phyloP scores from a whole-genome alignment of 2,797 vertebrate species.

The Gypaetus barbatus region DNA sequence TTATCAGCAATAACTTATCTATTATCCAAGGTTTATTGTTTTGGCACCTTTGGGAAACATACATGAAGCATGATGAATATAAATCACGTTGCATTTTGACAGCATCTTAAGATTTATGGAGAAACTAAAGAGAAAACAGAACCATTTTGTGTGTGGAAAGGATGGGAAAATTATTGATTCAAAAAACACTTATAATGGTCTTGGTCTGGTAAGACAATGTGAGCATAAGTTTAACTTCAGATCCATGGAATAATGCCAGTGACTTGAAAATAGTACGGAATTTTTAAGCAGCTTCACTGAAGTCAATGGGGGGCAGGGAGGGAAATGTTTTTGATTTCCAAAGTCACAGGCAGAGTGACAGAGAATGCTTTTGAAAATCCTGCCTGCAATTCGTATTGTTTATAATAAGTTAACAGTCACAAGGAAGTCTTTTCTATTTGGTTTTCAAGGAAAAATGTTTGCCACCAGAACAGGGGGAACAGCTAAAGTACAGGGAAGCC shows the following conservation, averaged over 20 bases:
- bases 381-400: not conserved
- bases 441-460: not conserved
- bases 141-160: not conserved
- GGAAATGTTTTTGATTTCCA: not conserved
- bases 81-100: slow-evolving; percentile 34
- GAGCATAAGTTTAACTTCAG: not conserved
- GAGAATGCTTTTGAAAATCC: not conserved
- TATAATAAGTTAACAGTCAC: not conserved
- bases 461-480: not conserved
- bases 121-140: slow-evolving; percentile 12
- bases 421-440: not conserved
- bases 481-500: not conserved
- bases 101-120: slow-evolving; percentile 17
- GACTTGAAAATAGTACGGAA: not conserved
- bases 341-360: not conserved
- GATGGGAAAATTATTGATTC: slow-evolving; percentile 3
- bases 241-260: not conserved
- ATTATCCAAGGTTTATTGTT: slow-evolving; percentile 41
- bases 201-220: not conserved
- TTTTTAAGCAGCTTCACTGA: not conserved
- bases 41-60: slow-evolving; percentile 44
- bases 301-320: not conserved
- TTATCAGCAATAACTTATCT: slow-evolving; percentile 53
- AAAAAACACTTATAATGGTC: not conserved
- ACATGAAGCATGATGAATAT: slow-evolving; percentile 23